Conservation (phyloP, 2,113 vertebrate species). For the Gadus macrocephalus region DNA sequence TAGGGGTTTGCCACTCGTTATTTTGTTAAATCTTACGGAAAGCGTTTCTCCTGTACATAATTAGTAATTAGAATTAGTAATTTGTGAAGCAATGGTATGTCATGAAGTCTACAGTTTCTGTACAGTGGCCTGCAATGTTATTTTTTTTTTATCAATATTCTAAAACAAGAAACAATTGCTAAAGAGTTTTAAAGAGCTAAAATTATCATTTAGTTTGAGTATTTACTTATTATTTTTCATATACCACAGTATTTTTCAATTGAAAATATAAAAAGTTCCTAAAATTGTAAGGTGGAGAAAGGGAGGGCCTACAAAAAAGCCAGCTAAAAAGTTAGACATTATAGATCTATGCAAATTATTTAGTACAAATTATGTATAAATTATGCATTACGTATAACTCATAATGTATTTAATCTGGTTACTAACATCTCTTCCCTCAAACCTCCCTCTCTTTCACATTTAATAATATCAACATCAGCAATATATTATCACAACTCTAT, state of each 20-base stretch:
- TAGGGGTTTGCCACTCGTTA: conserved; percentile 31
- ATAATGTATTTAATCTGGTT: background rate
- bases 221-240: background rate
- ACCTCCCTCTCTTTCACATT: conserved; percentile 27
- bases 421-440: background rate
- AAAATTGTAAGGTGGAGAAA: background rate
- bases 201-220: conserved; percentile 25
- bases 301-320: background rate
- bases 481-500: conserved; percentile 44
- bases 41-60: conserved; percentile 65
- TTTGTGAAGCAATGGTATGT: conserved; percentile 38
- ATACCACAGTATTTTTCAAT: background rate
- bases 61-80: conserved; percentile 51
- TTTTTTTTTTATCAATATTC: conserved; percentile 42
- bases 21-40: conserved; percentile 50
- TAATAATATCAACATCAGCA: conserved; percentile 58
- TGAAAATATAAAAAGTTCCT: background rate
- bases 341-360: too few species aligned
- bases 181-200: background rate
- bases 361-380: background rate
- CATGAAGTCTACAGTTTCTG: conserved; percentile 30
- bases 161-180: conserved; percentile 27
- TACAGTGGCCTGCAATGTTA: conserved; percentile 44
- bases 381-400: background rate
- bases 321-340: too few species aligned